Evolutionary conservation across 2,113 vertebrate species (phyloP).

Genomic region (Sapajus apella): DNA sequence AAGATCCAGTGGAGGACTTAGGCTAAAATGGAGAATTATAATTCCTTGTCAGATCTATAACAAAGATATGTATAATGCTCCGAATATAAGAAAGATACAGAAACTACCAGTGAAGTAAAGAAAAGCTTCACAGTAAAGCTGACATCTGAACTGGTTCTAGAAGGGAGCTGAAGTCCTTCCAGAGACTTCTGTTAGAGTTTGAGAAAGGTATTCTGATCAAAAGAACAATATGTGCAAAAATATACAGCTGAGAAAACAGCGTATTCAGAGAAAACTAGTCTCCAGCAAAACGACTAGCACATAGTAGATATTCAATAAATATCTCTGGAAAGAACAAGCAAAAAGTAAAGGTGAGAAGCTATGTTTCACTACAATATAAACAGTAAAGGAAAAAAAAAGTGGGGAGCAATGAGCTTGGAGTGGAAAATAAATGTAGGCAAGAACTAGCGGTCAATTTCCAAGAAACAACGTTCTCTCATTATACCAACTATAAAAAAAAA

Average conservation of each 20-base stretch:
- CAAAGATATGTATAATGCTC: neutral
- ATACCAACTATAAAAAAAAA: neutral
- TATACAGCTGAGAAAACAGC: neutral
- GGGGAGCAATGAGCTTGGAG: neutral
- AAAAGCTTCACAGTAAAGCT: neutral
- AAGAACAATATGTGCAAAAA: neutral
- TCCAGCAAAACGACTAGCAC: neutral
- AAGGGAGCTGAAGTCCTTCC: neutral
- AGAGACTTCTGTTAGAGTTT: neutral
- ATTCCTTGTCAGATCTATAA: neutral
- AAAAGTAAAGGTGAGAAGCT: neutral
- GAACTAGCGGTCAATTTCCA: neutral
- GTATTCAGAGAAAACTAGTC: neutral
- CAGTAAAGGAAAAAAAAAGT: neutral
- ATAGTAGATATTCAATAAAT: neutral
- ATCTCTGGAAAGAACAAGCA: neutral
- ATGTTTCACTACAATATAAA: neutral
- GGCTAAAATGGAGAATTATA: neutral
- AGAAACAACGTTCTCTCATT: neutral
- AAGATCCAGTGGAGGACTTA: neutral
- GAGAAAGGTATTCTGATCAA: neutral
- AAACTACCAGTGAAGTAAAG: neutral
- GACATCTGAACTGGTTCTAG: neutral
- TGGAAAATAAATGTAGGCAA: neutral
- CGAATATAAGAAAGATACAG: neutral